A percentile compares a stretch with the other conserved stretches of the same genome.
phyloP scores from a whole-genome alignment of 2,113 vertebrate species.

The Silurus asotus region DNA sequence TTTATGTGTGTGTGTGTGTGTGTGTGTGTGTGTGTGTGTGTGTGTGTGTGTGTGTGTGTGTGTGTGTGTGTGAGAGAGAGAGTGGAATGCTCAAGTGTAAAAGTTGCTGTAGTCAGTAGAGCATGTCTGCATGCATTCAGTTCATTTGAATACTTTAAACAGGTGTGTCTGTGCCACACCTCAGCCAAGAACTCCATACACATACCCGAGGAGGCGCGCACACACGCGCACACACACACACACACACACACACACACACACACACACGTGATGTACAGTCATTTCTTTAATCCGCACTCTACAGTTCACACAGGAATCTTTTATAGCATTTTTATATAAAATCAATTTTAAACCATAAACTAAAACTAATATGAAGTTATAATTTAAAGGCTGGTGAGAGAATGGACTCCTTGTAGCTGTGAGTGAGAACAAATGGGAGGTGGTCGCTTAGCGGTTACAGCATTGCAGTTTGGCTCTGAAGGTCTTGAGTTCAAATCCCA shows the following conservation, averaged over 20 bases:
- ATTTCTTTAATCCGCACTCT: too few species aligned
- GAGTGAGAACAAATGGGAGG: too few species aligned
- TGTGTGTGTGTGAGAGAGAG: background rate
- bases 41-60: background rate
- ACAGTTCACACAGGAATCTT: too few species aligned
- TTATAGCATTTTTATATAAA: too few species aligned
- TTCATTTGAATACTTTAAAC: slow-evolving; percentile 61
- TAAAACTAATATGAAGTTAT: too few species aligned
- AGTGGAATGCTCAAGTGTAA: background rate
- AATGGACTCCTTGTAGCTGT: too few species aligned
- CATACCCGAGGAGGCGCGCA: background rate
- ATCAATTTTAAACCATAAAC: too few species aligned
- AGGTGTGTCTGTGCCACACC: slow-evolving; percentile 66
- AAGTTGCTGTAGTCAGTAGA: background rate
- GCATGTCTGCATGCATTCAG: slow-evolving; percentile 36
- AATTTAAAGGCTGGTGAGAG: too few species aligned
- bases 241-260: background rate
- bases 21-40: background rate
- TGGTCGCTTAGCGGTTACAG: too few species aligned
- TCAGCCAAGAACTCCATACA: slow-evolving; percentile 52
- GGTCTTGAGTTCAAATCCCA: too few species aligned
- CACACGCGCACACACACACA: too few species aligned
- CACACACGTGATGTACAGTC: background rate
- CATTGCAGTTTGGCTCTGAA: too few species aligned
- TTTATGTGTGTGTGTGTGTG: background rate